A percentile compares a stretch with the other conserved stretches of the same genome.
These are phyloP conservation scores for Amphibalanus amphitrite DNA, from an alignment of 1,140 invertebrate genomes.

Conservation along the genomic window DNA sequence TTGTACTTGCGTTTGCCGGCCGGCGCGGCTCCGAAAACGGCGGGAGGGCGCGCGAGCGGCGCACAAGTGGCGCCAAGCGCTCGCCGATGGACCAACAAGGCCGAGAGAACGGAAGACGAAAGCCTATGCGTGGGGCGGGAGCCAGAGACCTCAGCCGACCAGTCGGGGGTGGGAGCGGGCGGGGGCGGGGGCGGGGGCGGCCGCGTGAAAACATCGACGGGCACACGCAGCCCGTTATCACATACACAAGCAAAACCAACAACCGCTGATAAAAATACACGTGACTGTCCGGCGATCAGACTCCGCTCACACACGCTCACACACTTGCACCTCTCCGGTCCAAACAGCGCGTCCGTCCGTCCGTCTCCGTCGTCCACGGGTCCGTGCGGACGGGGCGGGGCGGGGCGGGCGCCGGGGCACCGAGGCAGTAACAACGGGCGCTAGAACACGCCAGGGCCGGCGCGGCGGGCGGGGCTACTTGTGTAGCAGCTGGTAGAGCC, in stretches of 20 bases:
- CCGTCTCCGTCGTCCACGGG: not conserved
- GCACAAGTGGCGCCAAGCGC: not conserved
- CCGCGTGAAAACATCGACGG: not conserved
- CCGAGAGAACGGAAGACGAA: not conserved
- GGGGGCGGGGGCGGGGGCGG: too few species aligned
- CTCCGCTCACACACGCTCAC: not conserved
- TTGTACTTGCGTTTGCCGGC: not conserved
- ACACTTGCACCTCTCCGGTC: too few species aligned
- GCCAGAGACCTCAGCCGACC: not conserved
- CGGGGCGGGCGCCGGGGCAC: too few species aligned
- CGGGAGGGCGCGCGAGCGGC: too few species aligned
- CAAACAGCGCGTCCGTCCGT: too few species aligned
- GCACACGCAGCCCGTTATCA: not conserved
- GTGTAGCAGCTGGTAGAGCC: constrained; percentile 17
- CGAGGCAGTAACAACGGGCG: not conserved
- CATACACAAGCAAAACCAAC: not conserved
- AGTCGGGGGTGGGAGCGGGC: too few species aligned
- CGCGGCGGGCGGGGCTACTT: constrained; percentile 19
- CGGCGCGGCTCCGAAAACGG: not conserved
- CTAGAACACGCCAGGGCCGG: not conserved
- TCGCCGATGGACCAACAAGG: not conserved
- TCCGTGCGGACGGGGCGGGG: too few species aligned
- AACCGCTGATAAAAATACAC: not conserved
- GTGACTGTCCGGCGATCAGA: not conserved
- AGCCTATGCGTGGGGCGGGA: not conserved